Evolutionary conservation across 2,113 vertebrate species (phyloP), one percentile per base, ranked within the genome.

Genomic region (Podarcis cretensis): DNA sequence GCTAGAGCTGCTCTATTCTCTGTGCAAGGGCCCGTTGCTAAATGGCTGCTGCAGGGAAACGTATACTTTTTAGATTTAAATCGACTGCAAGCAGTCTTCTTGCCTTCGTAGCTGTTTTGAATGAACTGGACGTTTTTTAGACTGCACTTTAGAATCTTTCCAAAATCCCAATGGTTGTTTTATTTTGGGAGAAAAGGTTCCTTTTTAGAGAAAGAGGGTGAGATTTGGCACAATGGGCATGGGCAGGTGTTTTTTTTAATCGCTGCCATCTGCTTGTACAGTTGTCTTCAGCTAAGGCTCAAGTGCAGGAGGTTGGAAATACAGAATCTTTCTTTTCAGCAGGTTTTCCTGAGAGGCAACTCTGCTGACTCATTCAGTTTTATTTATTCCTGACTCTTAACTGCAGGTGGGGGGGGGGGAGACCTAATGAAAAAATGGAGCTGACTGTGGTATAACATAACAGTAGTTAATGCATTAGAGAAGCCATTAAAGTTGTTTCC

Each of bases 1-100:
- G 92, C 88, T 59, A 66, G 59, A 86, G 79, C 87, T 18, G 90
- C 91, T 94, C 84, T 3, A 40, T 71, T 89, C 14, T 54, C 86
- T 25, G 14, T 12, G 48, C 0, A 4, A 84, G 90, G 88, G 89
- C 48, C 91, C 89, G 89, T 13, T 63, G 84, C 81, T 6, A 35
- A 80, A 86, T 18, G 3, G 7, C 59, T 20, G 59, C 13, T 80
- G 8, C 86, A 5, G 57, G 27, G 89, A 40, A 81, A 7, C 81
- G 88, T 86, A 0, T 14, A 0, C 54, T 14, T 37, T 73, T 91
- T 35, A 74, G 89, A n/a, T 94, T 93, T 90, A 6, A 87, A 91
- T 89, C 13, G 0, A 43, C 9, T 84, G 83, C 89, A 8, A 75
- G 65, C 73, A 7, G 2, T 4, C 86, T 54, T 20, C 0, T 74